Conservation (phyloP, 2,888 invertebrate genomes). For the Mesorhabditis sp. region DNA sequence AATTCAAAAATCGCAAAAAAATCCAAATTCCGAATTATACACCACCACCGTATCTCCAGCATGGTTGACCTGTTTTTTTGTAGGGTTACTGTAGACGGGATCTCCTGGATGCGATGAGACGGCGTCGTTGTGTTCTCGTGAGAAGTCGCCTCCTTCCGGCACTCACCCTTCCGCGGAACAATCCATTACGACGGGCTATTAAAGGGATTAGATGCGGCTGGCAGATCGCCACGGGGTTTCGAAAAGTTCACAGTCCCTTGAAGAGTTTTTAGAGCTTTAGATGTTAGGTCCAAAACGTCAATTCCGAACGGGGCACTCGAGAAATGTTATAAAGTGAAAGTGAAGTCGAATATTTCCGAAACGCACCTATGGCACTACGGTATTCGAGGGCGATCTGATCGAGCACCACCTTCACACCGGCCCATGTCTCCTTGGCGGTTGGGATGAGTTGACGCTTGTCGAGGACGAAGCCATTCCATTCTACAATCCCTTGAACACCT, state of each 20-base stretch:
- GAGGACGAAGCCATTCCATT: constrained; percentile 55
- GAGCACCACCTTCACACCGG: constrained; percentile 48
- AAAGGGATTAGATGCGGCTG: neutral
- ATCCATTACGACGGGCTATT: neutral
- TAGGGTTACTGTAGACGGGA: neutral
- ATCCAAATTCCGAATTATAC: too few relatives aligned
- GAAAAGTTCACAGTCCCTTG: too few relatives aligned
- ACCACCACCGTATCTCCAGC: too few relatives aligned
- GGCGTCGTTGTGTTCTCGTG: neutral
- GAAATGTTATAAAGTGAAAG: too few relatives aligned
- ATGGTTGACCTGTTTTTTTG: too few relatives aligned
- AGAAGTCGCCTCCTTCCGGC: neutral
- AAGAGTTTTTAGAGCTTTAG: too few relatives aligned
- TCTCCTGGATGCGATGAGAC: neutral
- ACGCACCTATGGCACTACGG: neutral
- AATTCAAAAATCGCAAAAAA: too few relatives aligned
- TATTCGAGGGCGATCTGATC: constrained; percentile 25
- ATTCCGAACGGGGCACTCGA: too few relatives aligned
- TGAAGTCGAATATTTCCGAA: too few relatives aligned
- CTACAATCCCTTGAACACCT: constrained; percentile 19
- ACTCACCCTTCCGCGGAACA: constrained; percentile 4
- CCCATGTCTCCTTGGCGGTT: constrained; percentile 55
- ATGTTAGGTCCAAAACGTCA: neutral
- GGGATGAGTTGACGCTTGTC: constrained; percentile 49
- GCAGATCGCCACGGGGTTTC: too few relatives aligned